These are phyloP conservation scores for Homarus americanus DNA, from an alignment of 1,140 invertebrate genomes.

Conservation along the genomic window DNA sequence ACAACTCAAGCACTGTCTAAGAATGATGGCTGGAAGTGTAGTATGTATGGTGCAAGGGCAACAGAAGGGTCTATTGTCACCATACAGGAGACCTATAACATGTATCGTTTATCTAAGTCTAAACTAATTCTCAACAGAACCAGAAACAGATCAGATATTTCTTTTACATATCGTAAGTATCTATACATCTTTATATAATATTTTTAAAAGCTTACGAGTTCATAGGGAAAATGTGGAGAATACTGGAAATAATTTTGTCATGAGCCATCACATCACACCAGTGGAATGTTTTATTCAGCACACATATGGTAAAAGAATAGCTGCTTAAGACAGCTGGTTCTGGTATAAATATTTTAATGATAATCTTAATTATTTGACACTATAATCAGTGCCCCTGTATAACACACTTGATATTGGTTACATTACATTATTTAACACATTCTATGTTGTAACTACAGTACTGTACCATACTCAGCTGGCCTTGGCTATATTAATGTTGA, in stretches of 20 bases:
- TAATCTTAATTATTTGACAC: not conserved
- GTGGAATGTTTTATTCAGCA: not conserved
- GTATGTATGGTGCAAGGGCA: not conserved
- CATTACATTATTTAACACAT: not conserved
- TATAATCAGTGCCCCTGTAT: not conserved
- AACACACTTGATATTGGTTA: not conserved
- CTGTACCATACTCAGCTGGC: no score
- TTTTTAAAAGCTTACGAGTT: constrained; percentile 21
- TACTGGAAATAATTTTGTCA: not conserved
- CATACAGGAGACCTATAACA: constrained; percentile 24
- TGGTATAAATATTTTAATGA: not conserved
- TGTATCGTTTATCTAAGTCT: constrained; percentile 10
- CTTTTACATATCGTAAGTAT: constrained; percentile 5
- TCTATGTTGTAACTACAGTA: not conserved
- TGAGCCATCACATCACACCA: not conserved
- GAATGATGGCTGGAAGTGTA: constrained; percentile 28
- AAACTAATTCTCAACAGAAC: constrained; percentile 31
- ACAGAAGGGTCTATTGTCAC: not conserved
- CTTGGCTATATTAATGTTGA: no score
- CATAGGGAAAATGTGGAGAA: constrained; percentile 5
- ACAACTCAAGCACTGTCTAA: constrained; percentile 25
- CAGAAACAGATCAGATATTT: not conserved
- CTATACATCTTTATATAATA: constrained; percentile 24
- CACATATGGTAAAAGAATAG: not conserved
- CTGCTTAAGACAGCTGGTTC: not conserved